These are phyloP conservation scores for Drosophila ironensis DNA, from an alignment of 1,140 invertebrate genomes.

Conservation along the genomic window DNA sequence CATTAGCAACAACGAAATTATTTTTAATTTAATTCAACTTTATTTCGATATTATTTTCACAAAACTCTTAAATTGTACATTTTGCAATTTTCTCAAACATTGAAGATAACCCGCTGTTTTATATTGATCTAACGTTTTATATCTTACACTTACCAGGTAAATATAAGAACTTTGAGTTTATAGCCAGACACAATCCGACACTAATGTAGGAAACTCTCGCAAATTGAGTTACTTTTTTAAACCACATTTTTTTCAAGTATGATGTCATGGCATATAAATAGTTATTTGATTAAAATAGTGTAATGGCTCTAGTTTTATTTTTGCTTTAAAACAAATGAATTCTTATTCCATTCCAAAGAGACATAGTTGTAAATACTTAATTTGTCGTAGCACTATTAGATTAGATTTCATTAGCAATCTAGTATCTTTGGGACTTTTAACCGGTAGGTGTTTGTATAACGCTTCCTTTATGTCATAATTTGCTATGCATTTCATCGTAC, in stretches of 20 bases:
- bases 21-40: constrained; percentile 48
- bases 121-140: constrained; percentile 13
- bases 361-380: constrained; percentile 13
- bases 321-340: neutral
- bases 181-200: constrained; percentile 1
- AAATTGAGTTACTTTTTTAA: neutral
- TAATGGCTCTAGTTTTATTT: constrained; percentile 10
- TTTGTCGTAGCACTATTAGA: constrained; percentile 24
- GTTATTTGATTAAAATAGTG: too few relatives aligned
- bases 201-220: neutral
- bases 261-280: too few relatives aligned
- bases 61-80: constrained; percentile 56
- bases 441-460: constrained; percentile 2
- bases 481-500: constrained; percentile 67
- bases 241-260: neutral
- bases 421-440: constrained; percentile 11
- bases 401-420: constrained; percentile 7
- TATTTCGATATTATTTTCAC: constrained; percentile 61
- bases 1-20: too few relatives aligned
- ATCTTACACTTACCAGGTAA: constrained; percentile 13
- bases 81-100: constrained; percentile 47
- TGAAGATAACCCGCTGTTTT: constrained; percentile 43
- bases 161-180: neutral
- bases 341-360: constrained; percentile 17
- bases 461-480: constrained; percentile 17